phyloP scores from a whole-genome alignment of 2,888 invertebrate genomes.

The Dasypogon diadema region DNA sequence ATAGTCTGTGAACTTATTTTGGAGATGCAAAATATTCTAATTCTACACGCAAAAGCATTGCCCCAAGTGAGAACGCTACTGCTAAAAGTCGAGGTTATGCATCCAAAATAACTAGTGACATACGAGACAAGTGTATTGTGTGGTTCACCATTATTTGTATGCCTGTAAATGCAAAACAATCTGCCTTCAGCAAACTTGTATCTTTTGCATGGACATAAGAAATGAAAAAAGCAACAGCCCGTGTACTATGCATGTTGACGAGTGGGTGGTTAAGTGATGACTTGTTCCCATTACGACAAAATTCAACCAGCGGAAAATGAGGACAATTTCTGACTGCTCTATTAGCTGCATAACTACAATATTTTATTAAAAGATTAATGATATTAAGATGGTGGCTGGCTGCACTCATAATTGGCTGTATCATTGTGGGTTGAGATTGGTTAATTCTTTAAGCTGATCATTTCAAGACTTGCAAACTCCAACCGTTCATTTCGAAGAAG shows the following conservation, averaged over 20 bases:
- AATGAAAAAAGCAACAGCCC: not conserved
- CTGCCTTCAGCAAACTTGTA: not conserved
- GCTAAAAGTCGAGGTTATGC: not conserved
- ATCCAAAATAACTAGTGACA: not conserved
- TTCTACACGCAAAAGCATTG: too few species aligned
- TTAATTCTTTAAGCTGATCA: too few species aligned
- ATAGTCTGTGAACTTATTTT: too few species aligned
- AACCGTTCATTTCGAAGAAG: too few species aligned
- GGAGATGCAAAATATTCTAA: too few species aligned
- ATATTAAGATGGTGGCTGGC: not conserved
- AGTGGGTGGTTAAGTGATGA: not conserved
- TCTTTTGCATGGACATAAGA: not conserved
- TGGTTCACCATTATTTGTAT: not conserved
- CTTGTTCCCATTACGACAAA: not conserved
- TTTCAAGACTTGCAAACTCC: too few species aligned
- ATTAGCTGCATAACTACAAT: too few species aligned
- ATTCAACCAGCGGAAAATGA: too few species aligned
- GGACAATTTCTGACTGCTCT: too few species aligned
- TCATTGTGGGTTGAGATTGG: too few species aligned
- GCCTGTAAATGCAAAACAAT: not conserved
- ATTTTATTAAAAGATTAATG: not conserved
- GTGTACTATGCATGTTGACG: not conserved
- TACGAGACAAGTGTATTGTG: not conserved
- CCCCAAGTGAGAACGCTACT: too few species aligned
- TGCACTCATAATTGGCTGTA: too few species aligned